Evolutionary conservation across 2,797 vertebrate genomes (phyloP).

Genomic region (Clarias platycephalus): DNA sequence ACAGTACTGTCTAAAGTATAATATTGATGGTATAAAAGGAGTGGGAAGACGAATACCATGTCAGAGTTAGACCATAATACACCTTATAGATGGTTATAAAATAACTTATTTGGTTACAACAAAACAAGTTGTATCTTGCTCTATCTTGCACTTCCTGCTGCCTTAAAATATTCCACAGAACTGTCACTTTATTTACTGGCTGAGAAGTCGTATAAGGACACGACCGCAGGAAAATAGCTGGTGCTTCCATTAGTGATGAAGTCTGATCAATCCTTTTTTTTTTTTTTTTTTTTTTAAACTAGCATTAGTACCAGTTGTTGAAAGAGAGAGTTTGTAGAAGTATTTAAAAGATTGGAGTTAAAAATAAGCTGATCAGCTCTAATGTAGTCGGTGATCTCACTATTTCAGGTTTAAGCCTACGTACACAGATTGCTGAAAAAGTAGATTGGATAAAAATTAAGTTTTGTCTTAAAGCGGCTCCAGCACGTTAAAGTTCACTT

Average conservation of each 20-base stretch:
- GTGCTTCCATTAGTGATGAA: background rate
- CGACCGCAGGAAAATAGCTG: background rate
- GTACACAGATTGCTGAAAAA: no score
- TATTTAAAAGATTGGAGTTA: no score
- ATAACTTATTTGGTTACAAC: background rate
- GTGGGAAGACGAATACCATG: background rate
- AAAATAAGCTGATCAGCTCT: no score
- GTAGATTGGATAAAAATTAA: no score
- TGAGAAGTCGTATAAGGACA: background rate
- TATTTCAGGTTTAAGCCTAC: no score
- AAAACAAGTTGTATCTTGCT: background rate
- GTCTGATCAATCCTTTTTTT: background rate
- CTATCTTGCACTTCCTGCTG: background rate
- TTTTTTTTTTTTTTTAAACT: background rate
- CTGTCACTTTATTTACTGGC: background rate
- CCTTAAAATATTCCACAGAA: constrained; percentile 6
- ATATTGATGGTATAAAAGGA: background rate
- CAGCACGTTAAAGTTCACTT: no score
- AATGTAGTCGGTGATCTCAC: no score
- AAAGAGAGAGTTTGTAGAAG: no score
- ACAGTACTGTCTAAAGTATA: background rate
- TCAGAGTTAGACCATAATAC: background rate
- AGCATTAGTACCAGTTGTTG: no score
- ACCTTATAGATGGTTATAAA: background rate
- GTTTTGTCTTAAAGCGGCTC: no score